Evolutionary conservation across 2,888 invertebrate genomes (phyloP).

Genomic region (Myopa tessellatipennis): DNA sequence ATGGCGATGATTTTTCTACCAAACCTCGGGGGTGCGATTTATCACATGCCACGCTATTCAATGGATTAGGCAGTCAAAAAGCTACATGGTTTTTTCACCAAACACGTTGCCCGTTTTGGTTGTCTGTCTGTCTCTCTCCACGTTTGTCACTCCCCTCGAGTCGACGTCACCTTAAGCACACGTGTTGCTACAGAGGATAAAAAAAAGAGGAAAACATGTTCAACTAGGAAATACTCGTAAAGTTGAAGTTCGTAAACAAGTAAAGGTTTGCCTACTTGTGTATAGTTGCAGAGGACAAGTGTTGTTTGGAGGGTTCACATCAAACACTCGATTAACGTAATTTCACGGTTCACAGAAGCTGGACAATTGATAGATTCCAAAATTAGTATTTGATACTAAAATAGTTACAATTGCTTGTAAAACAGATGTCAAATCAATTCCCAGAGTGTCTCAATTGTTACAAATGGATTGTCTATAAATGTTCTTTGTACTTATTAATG

Average conservation of each 20-base stretch:
- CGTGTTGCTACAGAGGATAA: constrained; percentile 49
- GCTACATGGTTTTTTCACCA: constrained; percentile 54
- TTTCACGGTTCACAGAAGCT: constrained; percentile 61
- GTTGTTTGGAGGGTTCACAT: neutral
- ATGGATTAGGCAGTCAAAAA: constrained; percentile 65
- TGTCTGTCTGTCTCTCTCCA: neutral
- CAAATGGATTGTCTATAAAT: constrained; percentile 40
- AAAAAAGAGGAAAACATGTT: neutral
- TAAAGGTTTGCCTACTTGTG: neutral
- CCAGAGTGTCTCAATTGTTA: constrained; percentile 40
- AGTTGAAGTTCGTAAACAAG: neutral
- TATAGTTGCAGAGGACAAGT: constrained; percentile 7
- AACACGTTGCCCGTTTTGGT: constrained; percentile 14
- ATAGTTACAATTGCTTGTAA: constrained; percentile 20
- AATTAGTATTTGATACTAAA: constrained; percentile 28
- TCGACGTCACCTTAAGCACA: constrained; percentile 42
- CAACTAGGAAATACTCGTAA: constrained; percentile 42
- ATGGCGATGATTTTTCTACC: constrained; percentile 58
- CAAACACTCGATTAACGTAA: constrained; percentile 58
- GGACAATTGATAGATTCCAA: constrained; percentile 35
- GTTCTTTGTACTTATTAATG: neutral
- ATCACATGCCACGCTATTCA: constrained; percentile 59
- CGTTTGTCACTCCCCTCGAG: too few species aligned
- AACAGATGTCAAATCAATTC: constrained; percentile 53
- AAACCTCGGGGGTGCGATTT: constrained; percentile 67